phyloP scores from a whole-genome alignment of 2,888 invertebrate genomes.

The Gandaritis pyraliata region DNA sequence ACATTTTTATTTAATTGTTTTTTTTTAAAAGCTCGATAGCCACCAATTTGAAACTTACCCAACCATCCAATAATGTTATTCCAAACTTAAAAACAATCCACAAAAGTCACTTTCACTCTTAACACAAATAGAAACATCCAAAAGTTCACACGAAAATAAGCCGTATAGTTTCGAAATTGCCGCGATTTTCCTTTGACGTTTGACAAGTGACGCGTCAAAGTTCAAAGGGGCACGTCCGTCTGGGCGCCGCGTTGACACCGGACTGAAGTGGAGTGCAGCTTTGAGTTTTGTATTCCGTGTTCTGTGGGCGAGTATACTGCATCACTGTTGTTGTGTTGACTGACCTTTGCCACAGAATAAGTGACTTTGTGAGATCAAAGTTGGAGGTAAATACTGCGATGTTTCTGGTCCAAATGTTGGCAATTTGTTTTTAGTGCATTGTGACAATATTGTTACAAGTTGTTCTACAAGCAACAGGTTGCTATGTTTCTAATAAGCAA shows the following conservation, averaged over 20 bases:
- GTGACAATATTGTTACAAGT: slow-evolving; percentile 7
- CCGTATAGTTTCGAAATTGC: slow-evolving; percentile 22
- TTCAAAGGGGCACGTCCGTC: slow-evolving; percentile 52
- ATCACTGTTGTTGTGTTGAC: slow-evolving; percentile 16
- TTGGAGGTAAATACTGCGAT: neutral
- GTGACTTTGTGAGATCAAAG: neutral
- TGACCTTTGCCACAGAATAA: slow-evolving; percentile 14
- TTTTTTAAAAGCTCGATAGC: neutral
- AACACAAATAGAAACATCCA: slow-evolving; percentile 3
- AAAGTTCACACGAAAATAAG: slow-evolving; percentile 19
- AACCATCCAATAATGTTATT: slow-evolving; percentile 12
- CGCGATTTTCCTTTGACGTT: slow-evolving; percentile 37
- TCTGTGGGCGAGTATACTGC: slow-evolving; percentile 21
- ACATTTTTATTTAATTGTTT: neutral
- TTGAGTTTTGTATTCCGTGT: slow-evolving; percentile 13
- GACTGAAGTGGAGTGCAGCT: slow-evolving; percentile 43
- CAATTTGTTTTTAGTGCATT: slow-evolving; percentile 1
- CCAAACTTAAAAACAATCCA: slow-evolving; percentile 20
- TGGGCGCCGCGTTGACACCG: slow-evolving; percentile 53
- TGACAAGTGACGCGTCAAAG: slow-evolving; percentile 49
- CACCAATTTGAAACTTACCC: slow-evolving; percentile 22
- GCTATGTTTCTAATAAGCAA: too few relatives aligned
- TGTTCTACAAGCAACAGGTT: neutral
- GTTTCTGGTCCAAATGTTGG: neutral
- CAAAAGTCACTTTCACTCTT: slow-evolving; percentile 6